phyloP scores from a whole-genome alignment of 1,140 invertebrate species.

The Adelges cooleyi region DNA sequence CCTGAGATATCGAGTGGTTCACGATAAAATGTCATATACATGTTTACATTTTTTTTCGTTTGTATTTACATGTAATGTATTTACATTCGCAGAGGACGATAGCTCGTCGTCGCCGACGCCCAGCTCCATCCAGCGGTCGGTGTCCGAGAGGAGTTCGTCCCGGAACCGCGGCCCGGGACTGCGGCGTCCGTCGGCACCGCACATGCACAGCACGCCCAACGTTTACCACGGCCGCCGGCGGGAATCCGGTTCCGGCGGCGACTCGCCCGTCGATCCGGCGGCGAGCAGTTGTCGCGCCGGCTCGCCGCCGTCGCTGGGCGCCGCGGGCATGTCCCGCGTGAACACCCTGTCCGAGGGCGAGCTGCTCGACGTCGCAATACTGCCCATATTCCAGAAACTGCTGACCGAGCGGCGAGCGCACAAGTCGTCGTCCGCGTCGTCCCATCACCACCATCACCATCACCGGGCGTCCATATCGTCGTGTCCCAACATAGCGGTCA shows the following conservation, averaged over 20 bases:
- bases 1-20: no score
- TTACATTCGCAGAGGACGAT: background rate
- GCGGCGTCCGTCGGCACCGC: constrained; percentile 35
- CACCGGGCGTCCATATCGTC: constrained; percentile 63
- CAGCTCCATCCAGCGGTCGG: constrained; percentile 42
- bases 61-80: no score
- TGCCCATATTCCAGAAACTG: constrained; percentile 83
- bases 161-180: constrained; percentile 31
- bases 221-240: constrained; percentile 61
- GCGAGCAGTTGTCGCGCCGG: constrained; percentile 37
- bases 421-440: background rate
- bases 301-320: constrained; percentile 32
- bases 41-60: no score
- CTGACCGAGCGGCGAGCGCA: constrained; percentile 58
- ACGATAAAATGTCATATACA: no score
- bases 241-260: constrained; percentile 65
- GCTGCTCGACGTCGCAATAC: constrained; percentile 64
- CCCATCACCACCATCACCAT: background rate
- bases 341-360: constrained; percentile 65
- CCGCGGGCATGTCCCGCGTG: constrained; percentile 26
- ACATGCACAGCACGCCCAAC: constrained; percentile 51
- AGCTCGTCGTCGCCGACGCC: background rate
- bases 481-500: constrained; percentile 87
- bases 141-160: constrained; percentile 40
- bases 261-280: constrained; percentile 79